Conservation (phyloP, 2,113 vertebrate genomes). For the Abramis brama region DNA sequence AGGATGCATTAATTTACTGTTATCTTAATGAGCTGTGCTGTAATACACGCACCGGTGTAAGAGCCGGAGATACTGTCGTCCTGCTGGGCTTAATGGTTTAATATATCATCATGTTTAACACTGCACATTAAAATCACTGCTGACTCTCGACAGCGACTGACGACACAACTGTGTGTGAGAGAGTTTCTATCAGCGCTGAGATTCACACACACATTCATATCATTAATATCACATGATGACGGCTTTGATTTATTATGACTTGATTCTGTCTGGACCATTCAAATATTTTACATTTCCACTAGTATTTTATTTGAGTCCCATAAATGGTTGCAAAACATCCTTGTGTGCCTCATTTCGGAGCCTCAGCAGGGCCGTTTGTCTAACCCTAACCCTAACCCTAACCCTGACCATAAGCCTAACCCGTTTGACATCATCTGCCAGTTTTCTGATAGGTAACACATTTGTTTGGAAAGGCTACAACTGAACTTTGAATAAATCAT, state of each 20-base stretch:
- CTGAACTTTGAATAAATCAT: background rate
- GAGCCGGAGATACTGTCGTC: background rate
- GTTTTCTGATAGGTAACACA: background rate
- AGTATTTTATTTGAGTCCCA: background rate
- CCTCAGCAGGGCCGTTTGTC: background rate
- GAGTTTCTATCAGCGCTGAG: background rate
- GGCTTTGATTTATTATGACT: too few species aligned
- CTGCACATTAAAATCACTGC: slow-evolving; percentile 69
- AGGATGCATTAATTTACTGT: slow-evolving; percentile 66
- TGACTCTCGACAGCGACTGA: slow-evolving; percentile 50
- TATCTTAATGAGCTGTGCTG: slow-evolving; percentile 63
- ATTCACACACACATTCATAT: background rate
- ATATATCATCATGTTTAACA: slow-evolving; percentile 39
- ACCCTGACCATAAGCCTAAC: too few species aligned
- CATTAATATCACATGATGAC: too few species aligned
- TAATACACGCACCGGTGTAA: slow-evolving; percentile 51
- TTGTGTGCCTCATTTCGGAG: background rate
- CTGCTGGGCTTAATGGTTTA: slow-evolving; percentile 19
- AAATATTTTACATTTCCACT: background rate
- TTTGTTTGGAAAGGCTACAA: background rate
- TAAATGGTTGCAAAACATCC: background rate
- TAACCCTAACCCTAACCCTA: too few species aligned
- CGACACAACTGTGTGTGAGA: background rate
- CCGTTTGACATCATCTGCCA: background rate
- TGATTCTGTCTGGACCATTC: slow-evolving; percentile 2